Evolutionary conservation across 2,888 invertebrate species (phyloP).

Genomic region (Scrobipalpa atriplicella): DNA sequence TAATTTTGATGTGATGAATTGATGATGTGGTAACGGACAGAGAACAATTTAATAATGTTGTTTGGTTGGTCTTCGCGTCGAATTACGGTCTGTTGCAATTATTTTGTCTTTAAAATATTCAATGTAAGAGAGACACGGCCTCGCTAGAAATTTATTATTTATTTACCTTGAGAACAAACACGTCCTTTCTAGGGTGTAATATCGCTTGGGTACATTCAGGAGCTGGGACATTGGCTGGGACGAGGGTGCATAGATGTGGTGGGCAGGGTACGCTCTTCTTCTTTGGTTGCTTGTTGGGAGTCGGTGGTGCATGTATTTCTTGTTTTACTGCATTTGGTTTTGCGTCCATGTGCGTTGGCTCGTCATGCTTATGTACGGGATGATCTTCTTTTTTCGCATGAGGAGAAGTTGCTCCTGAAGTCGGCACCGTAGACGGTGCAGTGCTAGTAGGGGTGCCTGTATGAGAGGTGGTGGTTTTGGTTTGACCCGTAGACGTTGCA

Average conservation of each 20-base stretch:
- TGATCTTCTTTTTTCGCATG: background rate
- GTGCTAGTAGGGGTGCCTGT: background rate
- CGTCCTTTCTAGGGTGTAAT: conserved; percentile 83
- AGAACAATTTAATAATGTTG: no score
- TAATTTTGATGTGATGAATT: no score
- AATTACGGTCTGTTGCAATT: no score
- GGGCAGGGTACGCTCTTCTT: conserved; percentile 8
- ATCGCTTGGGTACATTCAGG: conserved; percentile 64
- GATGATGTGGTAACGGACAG: no score
- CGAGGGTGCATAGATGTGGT: conserved; percentile 35
- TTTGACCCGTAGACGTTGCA: background rate
- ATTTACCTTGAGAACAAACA: conserved; percentile 84
- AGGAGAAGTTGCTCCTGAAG: background rate
- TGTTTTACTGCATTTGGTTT: no score
- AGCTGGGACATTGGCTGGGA: conserved; percentile 53
- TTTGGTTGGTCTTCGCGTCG: no score
- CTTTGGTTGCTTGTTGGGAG: background rate
- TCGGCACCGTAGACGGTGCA: background rate
- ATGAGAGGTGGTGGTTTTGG: background rate
- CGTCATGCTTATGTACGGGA: no score
- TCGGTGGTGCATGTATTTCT: no score
- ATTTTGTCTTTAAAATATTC: no score
- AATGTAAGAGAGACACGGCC: no score
- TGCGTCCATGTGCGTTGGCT: no score
- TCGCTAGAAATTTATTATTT: conserved; percentile 40